A percentile compares a stretch with the other conserved stretches of the same genome.
Evolutionary conservation across 1,140 invertebrate genomes (phyloP).

Genomic region (Belonocnema kinseyi): DNA sequence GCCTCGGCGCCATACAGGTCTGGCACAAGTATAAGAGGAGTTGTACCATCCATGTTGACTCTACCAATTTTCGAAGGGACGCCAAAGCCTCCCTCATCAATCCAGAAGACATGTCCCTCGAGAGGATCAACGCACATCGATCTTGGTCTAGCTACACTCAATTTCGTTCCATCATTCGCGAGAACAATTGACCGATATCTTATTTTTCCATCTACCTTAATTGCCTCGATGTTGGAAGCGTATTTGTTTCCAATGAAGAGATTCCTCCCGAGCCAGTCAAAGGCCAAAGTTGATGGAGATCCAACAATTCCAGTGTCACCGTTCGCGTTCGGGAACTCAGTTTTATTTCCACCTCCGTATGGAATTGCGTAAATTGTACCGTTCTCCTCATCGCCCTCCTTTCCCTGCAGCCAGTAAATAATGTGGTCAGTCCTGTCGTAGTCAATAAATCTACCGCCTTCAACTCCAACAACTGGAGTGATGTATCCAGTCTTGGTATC

Average conservation of each 20-base stretch:
- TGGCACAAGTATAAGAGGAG: constrained; percentile 83
- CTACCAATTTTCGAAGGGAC: constrained; percentile 93
- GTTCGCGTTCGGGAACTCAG: constrained; percentile 83
- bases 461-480: constrained; percentile 93
- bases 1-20: constrained; percentile 85
- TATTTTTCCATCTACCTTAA: constrained; percentile 90
- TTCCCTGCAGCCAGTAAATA: constrained; percentile 90
- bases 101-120: constrained; percentile 92
- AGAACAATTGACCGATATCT: constrained; percentile 92
- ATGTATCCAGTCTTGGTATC: constrained; percentile 86
- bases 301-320: constrained; percentile 90
- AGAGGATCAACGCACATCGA: constrained; percentile 93
- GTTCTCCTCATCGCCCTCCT: constrained; percentile 83
- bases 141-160: constrained; percentile 91
- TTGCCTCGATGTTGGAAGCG: constrained; percentile 94
- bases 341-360: constrained; percentile 91
- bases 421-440: constrained; percentile 90
- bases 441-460: constrained; percentile 92
- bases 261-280: constrained; percentile 98
- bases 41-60: constrained; percentile 95
- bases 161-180: constrained; percentile 91
- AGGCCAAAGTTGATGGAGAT: constrained; percentile 92
- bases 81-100: constrained; percentile 94
- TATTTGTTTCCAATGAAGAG: constrained; percentile 94
- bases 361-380: constrained; percentile 90